Base-by-base conservation (phyloP, 1,140 invertebrate genomes). In the Oncopeltus fasciatus region DNA sequence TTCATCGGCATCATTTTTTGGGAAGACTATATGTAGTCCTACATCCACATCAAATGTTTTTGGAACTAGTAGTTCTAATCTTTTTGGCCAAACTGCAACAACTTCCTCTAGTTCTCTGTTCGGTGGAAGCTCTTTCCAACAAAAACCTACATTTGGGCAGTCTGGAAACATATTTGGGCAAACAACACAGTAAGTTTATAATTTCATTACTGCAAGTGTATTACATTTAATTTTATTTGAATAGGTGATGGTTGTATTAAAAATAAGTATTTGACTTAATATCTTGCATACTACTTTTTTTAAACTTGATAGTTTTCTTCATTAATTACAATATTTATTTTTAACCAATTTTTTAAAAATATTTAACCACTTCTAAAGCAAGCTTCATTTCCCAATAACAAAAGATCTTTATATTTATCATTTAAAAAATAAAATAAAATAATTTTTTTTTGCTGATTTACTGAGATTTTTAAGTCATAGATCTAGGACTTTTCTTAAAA, bases 1-100 rank as follows among this genome's bases (percentile, higher is more conserved):
- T 2, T 49, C 47, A 8, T 38, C 31, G 14, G 31, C 31, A 8
- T 38, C 31, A 8, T 57, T 57, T 38, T 57, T 38, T 38, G 56
- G 56, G 3, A 29, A 57, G 24, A 4, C 56, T 3, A 38, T 31
- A 20, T 49, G 57, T 20, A 57, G 27, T 26, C 56, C 64, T 3
- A 47, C 65, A 16, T 57, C 66, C n/a, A 61, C 66, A 4, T 20
- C 56, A 1, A 66, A 64, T 58, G 44, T 67, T 26, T 69, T 69
- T 24, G 68, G 70, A 57, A 31, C 56, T 8, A n/a, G 27, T 2
- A 14, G 31, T 14, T 2, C 44, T 20, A 53, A 26, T 53, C 27
- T 57, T 57, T 57, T 57, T 24, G 56, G 56, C n/a, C 66, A 16
- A 24, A 24, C 58, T 20, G 28, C 58, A 16, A 47, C 64, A 31